Evolutionary conservation across 23 tunicate genomes (phyloP), one percentile per base, ranked within the genome.

Genomic region (Clavelina lepadiformis): DNA sequence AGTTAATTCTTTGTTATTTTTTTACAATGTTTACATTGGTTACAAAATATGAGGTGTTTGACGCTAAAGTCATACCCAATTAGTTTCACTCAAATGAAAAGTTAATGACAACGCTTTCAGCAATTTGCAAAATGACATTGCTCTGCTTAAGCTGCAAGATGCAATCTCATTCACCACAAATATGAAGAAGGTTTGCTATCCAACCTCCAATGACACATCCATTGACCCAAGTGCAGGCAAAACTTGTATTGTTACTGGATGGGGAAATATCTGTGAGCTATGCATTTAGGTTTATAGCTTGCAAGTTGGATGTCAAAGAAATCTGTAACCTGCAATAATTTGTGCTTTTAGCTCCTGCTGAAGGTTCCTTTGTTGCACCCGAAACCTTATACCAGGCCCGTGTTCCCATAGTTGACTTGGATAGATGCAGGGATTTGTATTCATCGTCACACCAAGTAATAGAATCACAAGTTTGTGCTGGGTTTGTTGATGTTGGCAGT

Each of bases 181-280:
- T 24, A 56, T 56, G n/a, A 23, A 7, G 6, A 33, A 33, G 20
- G 31, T 56, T 3, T 56, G 61, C 5, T 3, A 28, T 19, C 61
- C 61, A 4, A 56, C 61, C 3, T n/a, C n/a, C n/a, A n/a, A n/a
- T n/a, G 61, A 56, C 29, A 56, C 61, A 5, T 34, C 61, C 3
- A 28, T 56, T 7, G 30, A 34, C 61, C 61, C 61, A 26, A 56
- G 30, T 19, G 61, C 28, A 2, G 61, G 61, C 29, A 56, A 33
- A 56, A 56, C 61, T 2, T 56, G 61, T 24, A 56, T 56, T 56
- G 61, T 56, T 56, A 56, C 61, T 13, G 61, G 61, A 18, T 56
- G 61, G 61, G 61, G 61, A 22, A 13, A 22, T 2, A 33, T 56
- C 34, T 33, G 61, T 56, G 23, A 13, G 61, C 3, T 2, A 15